These are phyloP conservation scores for Corythaixoides concolor DNA, from an alignment of 2,113 vertebrate species.

Conservation along the genomic window DNA sequence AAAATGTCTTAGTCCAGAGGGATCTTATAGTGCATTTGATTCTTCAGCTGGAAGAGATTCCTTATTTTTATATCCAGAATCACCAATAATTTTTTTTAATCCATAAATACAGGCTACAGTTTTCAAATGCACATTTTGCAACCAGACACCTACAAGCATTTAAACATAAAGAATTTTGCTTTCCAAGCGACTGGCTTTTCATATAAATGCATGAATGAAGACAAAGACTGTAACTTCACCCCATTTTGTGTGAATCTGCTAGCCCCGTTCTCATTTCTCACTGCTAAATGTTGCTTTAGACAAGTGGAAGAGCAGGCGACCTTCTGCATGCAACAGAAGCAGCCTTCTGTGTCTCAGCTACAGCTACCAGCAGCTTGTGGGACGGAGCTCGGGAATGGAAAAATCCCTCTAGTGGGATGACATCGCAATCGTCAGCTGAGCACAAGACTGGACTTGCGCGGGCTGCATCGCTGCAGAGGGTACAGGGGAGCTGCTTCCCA, in stretches of 20 bases:
- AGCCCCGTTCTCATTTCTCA: background rate
- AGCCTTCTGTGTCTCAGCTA: background rate
- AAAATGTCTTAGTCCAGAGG: constrained; percentile 9
- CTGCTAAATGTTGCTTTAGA: background rate
- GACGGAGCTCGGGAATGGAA: background rate
- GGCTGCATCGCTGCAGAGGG: background rate
- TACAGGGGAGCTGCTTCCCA: background rate
- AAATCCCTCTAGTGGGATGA: constrained; percentile 54
- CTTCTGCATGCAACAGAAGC: background rate
- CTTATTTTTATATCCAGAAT: background rate
- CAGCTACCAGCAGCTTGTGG: background rate
- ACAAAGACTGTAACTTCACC: background rate
- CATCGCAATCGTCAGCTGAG: background rate
- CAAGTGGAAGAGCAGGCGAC: background rate
- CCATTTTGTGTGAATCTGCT: background rate
- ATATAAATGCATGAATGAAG: background rate
- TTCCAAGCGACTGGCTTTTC: background rate
- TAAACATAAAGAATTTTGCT: background rate
- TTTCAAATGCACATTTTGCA: background rate
- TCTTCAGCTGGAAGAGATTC: background rate
- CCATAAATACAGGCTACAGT: background rate
- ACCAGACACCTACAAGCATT: background rate
- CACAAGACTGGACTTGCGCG: background rate
- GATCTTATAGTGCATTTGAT: background rate
- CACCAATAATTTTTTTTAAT: background rate